Conservation (phyloP, 2,888 invertebrate species). For the Pyrocoelia pectoralis region DNA sequence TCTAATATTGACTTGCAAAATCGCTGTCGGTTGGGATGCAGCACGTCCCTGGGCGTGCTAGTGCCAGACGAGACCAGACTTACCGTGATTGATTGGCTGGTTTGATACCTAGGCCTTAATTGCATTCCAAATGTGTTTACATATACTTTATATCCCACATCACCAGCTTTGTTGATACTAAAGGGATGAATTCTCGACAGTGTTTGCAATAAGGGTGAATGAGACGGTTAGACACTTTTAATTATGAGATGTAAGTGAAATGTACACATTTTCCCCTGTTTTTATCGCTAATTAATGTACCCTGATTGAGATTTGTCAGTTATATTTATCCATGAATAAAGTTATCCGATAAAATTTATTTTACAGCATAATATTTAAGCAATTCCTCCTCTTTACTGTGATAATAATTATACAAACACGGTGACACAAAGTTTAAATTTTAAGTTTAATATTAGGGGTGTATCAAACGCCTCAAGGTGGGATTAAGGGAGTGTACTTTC, state of each 20-base stretch:
- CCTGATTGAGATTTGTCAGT: conserved; percentile 11
- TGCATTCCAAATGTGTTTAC: conserved; percentile 59
- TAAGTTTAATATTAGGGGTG: too few species aligned
- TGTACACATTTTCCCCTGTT: conserved; percentile 45
- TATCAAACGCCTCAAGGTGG: too few species aligned
- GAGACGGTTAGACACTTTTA: conserved; percentile 52
- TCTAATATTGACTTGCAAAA: conserved; percentile 59
- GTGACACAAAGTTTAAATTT: too few species aligned
- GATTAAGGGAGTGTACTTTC: too few species aligned
- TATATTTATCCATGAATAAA: conserved; percentile 4
- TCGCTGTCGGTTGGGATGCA: conserved; percentile 52
- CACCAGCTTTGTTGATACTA: conserved; percentile 44
- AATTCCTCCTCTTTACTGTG: too few species aligned
- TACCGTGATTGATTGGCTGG: conserved; percentile 59
- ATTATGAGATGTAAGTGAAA: conserved; percentile 53
- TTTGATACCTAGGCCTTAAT: conserved; percentile 59
- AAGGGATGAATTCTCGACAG: conserved; percentile 39
- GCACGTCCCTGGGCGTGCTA: conserved; percentile 58
- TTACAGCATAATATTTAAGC: too few species aligned
- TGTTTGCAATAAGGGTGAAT: conserved; percentile 51
- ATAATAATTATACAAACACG: too few species aligned
- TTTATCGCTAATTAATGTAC: conserved; percentile 44
- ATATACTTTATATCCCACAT: conserved; percentile 55
- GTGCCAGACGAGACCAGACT: conserved; percentile 57
- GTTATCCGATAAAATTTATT: not conserved